These are phyloP conservation scores for Sinocyclocheilus maitianheensis DNA, from an alignment of 2,113 vertebrate species.

Conservation along the genomic window DNA sequence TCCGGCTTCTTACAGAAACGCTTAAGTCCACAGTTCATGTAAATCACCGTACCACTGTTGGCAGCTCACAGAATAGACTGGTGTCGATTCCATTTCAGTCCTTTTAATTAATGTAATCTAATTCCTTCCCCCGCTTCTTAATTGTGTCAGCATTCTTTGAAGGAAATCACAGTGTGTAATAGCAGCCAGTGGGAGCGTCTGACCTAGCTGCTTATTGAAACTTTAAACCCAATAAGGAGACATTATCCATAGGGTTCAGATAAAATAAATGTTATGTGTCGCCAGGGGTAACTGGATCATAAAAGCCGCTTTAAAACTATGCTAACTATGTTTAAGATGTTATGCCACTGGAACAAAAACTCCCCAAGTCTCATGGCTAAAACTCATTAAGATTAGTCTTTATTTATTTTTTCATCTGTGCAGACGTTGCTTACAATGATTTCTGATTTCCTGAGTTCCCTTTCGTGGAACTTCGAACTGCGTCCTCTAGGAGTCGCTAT, in stretches of 20 bases:
- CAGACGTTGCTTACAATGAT: not conserved
- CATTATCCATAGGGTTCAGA: conserved; percentile 36
- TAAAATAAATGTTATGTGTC: not conserved
- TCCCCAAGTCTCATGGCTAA: not conserved
- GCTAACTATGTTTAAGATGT: conserved; percentile 2
- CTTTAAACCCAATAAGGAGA: conserved; percentile 22
- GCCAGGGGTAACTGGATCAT: not conserved
- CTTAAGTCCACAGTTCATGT: conserved; percentile 57
- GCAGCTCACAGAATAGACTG: conserved; percentile 35
- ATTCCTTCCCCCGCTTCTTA: conserved; percentile 50
- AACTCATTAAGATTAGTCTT: conserved; percentile 31
- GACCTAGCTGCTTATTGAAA: conserved; percentile 55
- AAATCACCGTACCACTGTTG: conserved; percentile 55
- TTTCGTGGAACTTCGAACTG: too few species aligned
- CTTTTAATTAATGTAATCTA: conserved; percentile 60
- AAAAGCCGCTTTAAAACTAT: conserved; percentile 15
- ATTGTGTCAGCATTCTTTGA: conserved; percentile 60
- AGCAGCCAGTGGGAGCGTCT: conserved; percentile 43
- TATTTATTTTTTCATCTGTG: not conserved
- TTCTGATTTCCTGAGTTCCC: not conserved
- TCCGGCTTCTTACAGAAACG: conserved; percentile 30
- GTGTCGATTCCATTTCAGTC: conserved; percentile 43
- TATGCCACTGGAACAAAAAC: not conserved
- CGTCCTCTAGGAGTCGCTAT: too few species aligned
- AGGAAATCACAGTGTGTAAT: conserved; percentile 48